Percentiles rank a stretch among this genome's conserved stretches.
phyloP scores from a whole-genome alignment of 2,888 invertebrate species.

The Drosophila pseudotalamancana region DNA sequence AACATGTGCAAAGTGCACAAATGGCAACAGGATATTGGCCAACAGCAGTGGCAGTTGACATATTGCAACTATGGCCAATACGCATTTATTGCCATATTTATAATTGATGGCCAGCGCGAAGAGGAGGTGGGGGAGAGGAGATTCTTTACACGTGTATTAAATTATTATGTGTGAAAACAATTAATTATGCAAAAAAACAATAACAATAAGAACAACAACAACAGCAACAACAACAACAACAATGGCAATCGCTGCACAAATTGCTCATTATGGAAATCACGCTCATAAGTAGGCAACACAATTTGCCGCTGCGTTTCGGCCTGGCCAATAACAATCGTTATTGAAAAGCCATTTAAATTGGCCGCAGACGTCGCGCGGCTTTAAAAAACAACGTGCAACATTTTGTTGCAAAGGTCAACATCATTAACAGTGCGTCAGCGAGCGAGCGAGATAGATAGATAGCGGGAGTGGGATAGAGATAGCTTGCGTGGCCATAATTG shows the following conservation, averaged over 20 bases:
- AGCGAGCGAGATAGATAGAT: background rate
- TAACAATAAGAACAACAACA: constrained; percentile 27
- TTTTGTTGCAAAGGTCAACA: constrained; percentile 78
- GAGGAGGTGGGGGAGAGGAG: background rate
- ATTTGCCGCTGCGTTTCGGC: background rate
- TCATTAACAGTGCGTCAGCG: constrained; percentile 61
- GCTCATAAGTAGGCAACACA: constrained; percentile 70
- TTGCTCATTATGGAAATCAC: constrained; percentile 72
- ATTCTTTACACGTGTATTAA: constrained; percentile 74
- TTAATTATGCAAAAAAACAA: constrained; percentile 76
- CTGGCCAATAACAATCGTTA: constrained; percentile 42
- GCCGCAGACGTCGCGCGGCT: constrained; percentile 57
- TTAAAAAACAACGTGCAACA: constrained; percentile 58
- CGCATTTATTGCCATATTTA: constrained; percentile 63
- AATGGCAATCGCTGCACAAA: constrained; percentile 27
- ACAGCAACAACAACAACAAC: constrained; percentile 18
- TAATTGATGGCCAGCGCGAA: constrained; percentile 53
- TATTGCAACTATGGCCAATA: constrained; percentile 69
- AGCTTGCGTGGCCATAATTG: constrained; percentile 66
- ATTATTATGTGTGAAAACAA: constrained; percentile 84
- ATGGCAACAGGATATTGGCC: constrained; percentile 37
- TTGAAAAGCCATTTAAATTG: constrained; percentile 74
- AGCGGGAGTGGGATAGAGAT: constrained; percentile 16
- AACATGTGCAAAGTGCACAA: constrained; percentile 64
- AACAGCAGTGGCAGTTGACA: constrained; percentile 48